phyloP scores from a whole-genome alignment of 1,140 invertebrate genomes.

The Dendrolimus kikuchii region DNA sequence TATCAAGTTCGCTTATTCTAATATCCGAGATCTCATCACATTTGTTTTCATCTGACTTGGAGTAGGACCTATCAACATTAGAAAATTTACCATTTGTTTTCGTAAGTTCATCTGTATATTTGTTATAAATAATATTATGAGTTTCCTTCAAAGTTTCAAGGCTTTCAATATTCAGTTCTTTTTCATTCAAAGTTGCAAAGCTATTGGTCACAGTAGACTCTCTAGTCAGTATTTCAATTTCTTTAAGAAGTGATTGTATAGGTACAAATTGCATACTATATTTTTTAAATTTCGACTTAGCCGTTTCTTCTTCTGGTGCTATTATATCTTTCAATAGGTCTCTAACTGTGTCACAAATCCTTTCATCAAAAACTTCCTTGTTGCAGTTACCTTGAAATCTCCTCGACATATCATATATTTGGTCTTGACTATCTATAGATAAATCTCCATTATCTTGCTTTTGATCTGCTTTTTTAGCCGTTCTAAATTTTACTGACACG shows the following conservation, averaged over 20 bases:
- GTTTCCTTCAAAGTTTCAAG: conserved; percentile 1
- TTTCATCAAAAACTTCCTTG: conserved; percentile 5
- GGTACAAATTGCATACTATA: no score
- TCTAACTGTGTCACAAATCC: conserved; percentile 12
- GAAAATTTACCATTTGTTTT: neutral
- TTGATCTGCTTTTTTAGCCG: no score
- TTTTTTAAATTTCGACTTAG: neutral
- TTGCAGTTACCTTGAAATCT: neutral
- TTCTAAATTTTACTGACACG: no score
- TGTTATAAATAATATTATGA: neutral
- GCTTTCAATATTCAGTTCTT: conserved; percentile 5
- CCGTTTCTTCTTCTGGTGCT: conserved; percentile 1
- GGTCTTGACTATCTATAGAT: no score
- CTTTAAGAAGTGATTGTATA: conserved; percentile 11
- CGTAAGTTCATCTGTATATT: neutral
- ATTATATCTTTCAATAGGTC: conserved; percentile 18
- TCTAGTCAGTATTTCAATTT: conserved; percentile 1
- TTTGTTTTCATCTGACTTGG: neutral
- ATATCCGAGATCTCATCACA: neutral
- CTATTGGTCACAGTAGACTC: neutral
- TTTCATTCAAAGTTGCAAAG: conserved; percentile 9
- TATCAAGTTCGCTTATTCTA: no score
- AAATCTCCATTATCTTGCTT: no score
- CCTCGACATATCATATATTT: neutral
- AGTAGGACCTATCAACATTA: neutral